Conservation (phyloP, 1,140 invertebrate genomes). For the Trichonephila clavipes region DNA sequence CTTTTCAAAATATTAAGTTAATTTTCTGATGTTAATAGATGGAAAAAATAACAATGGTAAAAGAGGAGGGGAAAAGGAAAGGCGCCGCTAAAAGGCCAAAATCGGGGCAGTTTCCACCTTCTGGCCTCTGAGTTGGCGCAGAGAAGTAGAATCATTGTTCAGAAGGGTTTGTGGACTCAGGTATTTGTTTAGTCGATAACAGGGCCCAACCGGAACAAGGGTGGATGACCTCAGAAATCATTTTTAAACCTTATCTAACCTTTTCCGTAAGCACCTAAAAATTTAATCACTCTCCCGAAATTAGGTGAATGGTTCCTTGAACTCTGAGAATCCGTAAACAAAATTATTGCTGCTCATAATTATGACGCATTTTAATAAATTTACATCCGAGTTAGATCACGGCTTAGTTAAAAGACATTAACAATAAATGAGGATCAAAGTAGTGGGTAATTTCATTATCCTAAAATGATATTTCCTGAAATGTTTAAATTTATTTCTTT, state of each 20-base stretch:
- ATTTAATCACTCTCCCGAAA: background rate
- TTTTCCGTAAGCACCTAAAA: background rate
- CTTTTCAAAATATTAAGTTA: too few species aligned
- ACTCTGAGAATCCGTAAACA: background rate
- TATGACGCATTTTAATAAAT: too few species aligned
- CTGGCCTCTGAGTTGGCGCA: background rate
- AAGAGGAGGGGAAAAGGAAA: background rate
- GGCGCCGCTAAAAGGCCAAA: background rate
- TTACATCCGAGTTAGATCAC: too few species aligned
- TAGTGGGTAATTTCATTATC: too few species aligned
- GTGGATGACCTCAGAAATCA: constrained; percentile 8
- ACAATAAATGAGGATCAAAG: too few species aligned
- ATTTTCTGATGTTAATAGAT: too few species aligned
- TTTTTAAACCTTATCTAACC: constrained; percentile 11
- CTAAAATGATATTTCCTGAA: too few species aligned
- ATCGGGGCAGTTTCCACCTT: background rate
- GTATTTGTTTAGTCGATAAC: constrained; percentile 48
- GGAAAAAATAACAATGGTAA: too few species aligned
- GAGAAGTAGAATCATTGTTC: background rate
- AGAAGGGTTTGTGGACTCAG: background rate
- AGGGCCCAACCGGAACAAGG: background rate
- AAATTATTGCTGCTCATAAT: background rate
- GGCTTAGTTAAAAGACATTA: too few species aligned
- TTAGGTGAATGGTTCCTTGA: background rate
- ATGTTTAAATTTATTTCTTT: too few species aligned